Evolutionary conservation across 2,888 invertebrate species (phyloP), one percentile per base, ranked within the genome.

Genomic region (Eristalis intricaria): DNA sequence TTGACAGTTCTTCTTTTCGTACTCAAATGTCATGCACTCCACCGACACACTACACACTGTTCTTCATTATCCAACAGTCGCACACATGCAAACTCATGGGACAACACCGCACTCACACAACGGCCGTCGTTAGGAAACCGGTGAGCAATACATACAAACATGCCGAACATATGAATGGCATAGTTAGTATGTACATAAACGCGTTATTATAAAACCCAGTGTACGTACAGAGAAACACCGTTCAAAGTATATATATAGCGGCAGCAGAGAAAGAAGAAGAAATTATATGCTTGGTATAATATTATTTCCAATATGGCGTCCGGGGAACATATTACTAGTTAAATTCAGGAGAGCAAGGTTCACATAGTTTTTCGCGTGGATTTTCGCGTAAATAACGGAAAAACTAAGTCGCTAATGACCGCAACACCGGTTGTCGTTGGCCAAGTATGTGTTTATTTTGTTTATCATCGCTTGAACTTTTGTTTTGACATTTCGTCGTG

Each of bases 271-370:
- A 70, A 26, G 23, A 73, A 66, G 70, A 83, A 60, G 66, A 85
- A 66, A 80, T 80, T 71, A 77, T 76, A 60, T 81, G 80, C 74
- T 78, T 74, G 78, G 68, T 69, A 71, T 66, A 74, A 83, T 79
- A 82, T 78, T 71, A 76, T 85, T 89, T 89, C 81, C 89, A 89
- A 89, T 58, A 89, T 89, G 89, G 89, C 89, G 89, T 88, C 89
- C 26, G 4, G 68, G 71, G 80, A 84, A 74, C 71, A 88, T 74
- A 65, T 81, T 75, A 75, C 80, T 64, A 81, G 70, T 69, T 22
- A 75, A 81, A 77, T 78, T 75, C 69, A 43, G 79, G 63, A 66
- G 50, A 66, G 50, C 71, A 29, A 1, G 56, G 26, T 22, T 56
- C 50, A 19, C 22, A 56, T 70, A 56, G 29, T 81, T 81, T 75